Evolutionary conservation across 2,113 vertebrate genomes (phyloP).

Genomic region (Polypterus senegalus): DNA sequence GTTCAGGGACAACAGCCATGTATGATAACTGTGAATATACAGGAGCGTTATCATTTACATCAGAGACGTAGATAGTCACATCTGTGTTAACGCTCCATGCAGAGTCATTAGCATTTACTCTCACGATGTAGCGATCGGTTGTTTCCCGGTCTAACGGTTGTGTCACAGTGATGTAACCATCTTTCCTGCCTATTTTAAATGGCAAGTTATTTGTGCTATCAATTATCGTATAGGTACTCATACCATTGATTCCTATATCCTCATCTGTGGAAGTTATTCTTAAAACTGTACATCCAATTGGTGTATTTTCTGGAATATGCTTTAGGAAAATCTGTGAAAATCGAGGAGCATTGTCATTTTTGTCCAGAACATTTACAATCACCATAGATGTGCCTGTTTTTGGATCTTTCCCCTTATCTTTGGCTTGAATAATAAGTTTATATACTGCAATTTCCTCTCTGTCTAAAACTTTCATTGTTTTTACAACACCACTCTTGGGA

Average conservation of each 20-base stretch:
- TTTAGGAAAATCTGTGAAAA: constrained; percentile 43
- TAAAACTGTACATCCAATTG: constrained; percentile 36
- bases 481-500: constrained; percentile 37
- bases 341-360: constrained; percentile 49
- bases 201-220: constrained; percentile 26
- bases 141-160: constrained; percentile 42
- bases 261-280: constrained; percentile 39
- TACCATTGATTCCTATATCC: constrained; percentile 39
- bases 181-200: constrained; percentile 38
- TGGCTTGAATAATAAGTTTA: constrained; percentile 41
- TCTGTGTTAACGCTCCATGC: constrained; percentile 51
- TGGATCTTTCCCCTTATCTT: constrained; percentile 29
- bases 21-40: constrained; percentile 37
- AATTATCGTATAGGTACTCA: constrained; percentile 35
- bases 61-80: constrained; percentile 39
- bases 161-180: constrained; percentile 34
- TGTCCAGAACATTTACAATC: constrained; percentile 40
- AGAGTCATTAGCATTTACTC: constrained; percentile 50
- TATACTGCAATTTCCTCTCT: constrained; percentile 38
- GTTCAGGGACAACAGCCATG: constrained; percentile 30
- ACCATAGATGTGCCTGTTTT: constrained; percentile 33
- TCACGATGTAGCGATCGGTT: constrained; percentile 38
- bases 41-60: constrained; percentile 51
- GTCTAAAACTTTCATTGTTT: constrained; percentile 39
- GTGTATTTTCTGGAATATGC: constrained; percentile 38